Conservation (phyloP, 2,113 vertebrate genomes). For the Cochlearius cochlearius region DNA sequence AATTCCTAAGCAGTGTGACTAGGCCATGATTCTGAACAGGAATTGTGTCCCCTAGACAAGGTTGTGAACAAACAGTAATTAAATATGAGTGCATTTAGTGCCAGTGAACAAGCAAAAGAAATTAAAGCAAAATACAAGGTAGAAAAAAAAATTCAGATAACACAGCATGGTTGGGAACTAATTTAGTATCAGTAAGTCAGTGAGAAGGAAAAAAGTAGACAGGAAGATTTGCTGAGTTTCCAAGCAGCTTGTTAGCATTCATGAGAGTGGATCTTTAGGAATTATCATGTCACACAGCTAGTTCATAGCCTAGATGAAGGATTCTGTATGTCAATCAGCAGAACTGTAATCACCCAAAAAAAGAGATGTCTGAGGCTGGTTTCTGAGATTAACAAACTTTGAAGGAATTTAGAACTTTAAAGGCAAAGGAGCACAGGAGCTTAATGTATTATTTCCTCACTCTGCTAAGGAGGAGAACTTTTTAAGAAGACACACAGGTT, state of each 20-base stretch:
- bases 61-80: not conserved
- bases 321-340: conserved; percentile 61
- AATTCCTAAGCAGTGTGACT: not conserved
- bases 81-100: not conserved
- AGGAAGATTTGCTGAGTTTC: not conserved
- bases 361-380: conserved; percentile 25
- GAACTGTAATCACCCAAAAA: conserved; percentile 46
- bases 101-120: not conserved
- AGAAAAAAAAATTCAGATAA: not conserved
- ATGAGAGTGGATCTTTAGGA: conserved; percentile 24
- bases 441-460: not conserved
- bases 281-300: conserved; percentile 56
- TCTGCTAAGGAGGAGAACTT: not conserved
- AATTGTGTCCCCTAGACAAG: not conserved
- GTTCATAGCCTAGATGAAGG: conserved; percentile 51
- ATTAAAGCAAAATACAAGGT: not conserved
- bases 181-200: not conserved
- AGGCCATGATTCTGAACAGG: not conserved
- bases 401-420: conserved; percentile 44
- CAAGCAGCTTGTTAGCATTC: conserved; percentile 51
- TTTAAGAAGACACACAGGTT: not conserved
- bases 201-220: conserved; percentile 21
- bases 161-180: not conserved
- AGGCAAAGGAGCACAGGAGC: not conserved
- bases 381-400: conserved; percentile 44